Conservation (phyloP, 2,888 invertebrate genomes). For the Tachina fera region DNA sequence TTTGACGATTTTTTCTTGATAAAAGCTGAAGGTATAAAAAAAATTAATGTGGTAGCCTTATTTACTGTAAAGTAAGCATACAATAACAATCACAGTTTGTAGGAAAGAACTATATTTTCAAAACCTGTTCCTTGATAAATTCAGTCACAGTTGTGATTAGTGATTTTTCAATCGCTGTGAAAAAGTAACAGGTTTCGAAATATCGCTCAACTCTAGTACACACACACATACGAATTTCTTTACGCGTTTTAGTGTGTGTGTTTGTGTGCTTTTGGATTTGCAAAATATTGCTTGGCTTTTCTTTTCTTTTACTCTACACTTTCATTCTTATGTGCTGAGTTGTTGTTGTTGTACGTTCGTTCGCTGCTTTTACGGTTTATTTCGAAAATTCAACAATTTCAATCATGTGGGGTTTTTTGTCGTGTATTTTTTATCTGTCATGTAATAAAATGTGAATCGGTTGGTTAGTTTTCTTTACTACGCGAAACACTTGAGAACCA, state of each 20-base stretch:
- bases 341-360: slow-evolving; percentile 27
- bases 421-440: slow-evolving; percentile 46
- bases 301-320: slow-evolving; percentile 23
- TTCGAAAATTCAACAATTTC: slow-evolving; percentile 35
- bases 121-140: too few species aligned
- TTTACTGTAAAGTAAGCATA: too few species aligned
- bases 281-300: slow-evolving; percentile 42
- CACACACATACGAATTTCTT: slow-evolving; percentile 16
- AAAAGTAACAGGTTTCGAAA: too few species aligned
- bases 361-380: slow-evolving; percentile 40
- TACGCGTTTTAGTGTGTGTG: not conserved
- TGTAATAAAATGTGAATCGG: slow-evolving; percentile 69
- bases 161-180: too few species aligned
- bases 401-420: slow-evolving; percentile 53
- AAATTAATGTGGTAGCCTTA: too few species aligned
- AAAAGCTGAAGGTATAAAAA: too few species aligned
- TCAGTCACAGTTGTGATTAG: too few species aligned
- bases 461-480: slow-evolving; percentile 66
- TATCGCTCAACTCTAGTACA: too few species aligned
- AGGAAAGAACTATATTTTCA: too few species aligned
- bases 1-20: too few species aligned
- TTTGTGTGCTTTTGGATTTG: slow-evolving; percentile 35
- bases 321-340: slow-evolving; percentile 59
- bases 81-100: too few species aligned
- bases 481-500: slow-evolving; percentile 58